A percentile compares a stretch with the other conserved stretches of the same genome.
Conservation (phyloP, 2,888 invertebrate species). For the Plebejus anna region DNA sequence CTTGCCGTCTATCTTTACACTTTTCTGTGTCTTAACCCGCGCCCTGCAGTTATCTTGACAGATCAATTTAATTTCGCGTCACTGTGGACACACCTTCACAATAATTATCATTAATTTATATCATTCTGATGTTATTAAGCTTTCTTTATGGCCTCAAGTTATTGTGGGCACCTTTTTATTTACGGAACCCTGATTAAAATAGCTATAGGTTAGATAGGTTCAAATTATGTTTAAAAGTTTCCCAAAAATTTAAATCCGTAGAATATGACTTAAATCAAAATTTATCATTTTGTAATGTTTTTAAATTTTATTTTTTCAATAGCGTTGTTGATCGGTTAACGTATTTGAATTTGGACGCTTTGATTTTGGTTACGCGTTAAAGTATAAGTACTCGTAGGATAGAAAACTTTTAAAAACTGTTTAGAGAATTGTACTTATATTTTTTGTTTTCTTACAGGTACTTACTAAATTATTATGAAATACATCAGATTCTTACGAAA, state of each 20-base stretch:
- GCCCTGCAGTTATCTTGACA: conserved; percentile 15
- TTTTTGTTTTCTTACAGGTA: background rate
- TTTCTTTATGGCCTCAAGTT: conserved; percentile 12
- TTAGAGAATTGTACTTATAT: too few species aligned
- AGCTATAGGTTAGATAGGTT: background rate
- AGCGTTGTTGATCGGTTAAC: too few species aligned
- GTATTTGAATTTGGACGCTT: too few species aligned
- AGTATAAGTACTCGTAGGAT: too few species aligned
- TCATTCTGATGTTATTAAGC: conserved; percentile 21
- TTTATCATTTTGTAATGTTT: too few species aligned
- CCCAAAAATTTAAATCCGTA: too few species aligned
- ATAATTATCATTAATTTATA: conserved; percentile 25
- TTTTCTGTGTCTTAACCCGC: background rate
- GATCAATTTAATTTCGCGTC: conserved; percentile 22
- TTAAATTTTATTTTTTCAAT: too few species aligned
- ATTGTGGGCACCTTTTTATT: background rate
- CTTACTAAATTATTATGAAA: background rate
- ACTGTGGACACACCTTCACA: conserved; percentile 22
- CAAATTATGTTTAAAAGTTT: background rate
- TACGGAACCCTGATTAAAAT: background rate
- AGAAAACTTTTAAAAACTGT: too few species aligned
- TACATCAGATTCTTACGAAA: background rate
- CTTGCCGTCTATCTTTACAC: background rate
- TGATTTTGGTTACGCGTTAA: too few species aligned
- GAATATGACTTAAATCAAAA: too few species aligned